Evolutionary conservation across 2,113 vertebrate species (phyloP), one percentile per base, ranked within the genome.

Genomic region (Eupsittula cactorum): DNA sequence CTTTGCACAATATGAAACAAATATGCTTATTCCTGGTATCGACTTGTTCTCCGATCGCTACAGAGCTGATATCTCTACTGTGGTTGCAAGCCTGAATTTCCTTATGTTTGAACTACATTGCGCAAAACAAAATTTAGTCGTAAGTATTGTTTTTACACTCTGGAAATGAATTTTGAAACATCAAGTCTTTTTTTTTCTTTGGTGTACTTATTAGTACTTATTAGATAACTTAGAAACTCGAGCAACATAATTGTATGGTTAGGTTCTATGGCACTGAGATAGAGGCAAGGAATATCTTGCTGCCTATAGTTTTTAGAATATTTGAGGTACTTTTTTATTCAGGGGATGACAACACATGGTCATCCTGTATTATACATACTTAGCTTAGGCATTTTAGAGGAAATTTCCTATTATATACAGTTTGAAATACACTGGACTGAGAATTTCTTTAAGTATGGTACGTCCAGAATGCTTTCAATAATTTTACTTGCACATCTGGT

Each of bases 11-110:
- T 98, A 99, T 92, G 98, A 97, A 86, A 69, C 95, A 79, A 94
- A 92, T 39, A 96, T 98, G 74, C 98, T 99, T 62, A 96, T 99
- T 84, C 99, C 99, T 33, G 99, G 99, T 14, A 96, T 99, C 0
- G 98, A 99, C 68, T 97, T 99, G 71, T 99, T 99, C 97, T 98
- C 98, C 5, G 98, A 99, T 67, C 96, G 88, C 29, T 97, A 97
- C 94, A 98, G 99, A 93, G 97, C 98, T 86, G 97, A 99, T 76
- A 77, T 98, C 11, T 93, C 97, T 67, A 98, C 97, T 37, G 98
- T 98, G 29, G 95, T 98, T 44, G 97, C 98, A 91, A 98, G 98
- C 93, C 97, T 99, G 37, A 97, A 95, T 93, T 99, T 99, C 7
- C 7, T 99, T 74, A 98, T 98, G 84, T 97, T 98, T 37, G 99